These are phyloP conservation scores for Flexamia atlantica DNA, from an alignment of 2,888 invertebrate genomes.

Conservation along the genomic window DNA sequence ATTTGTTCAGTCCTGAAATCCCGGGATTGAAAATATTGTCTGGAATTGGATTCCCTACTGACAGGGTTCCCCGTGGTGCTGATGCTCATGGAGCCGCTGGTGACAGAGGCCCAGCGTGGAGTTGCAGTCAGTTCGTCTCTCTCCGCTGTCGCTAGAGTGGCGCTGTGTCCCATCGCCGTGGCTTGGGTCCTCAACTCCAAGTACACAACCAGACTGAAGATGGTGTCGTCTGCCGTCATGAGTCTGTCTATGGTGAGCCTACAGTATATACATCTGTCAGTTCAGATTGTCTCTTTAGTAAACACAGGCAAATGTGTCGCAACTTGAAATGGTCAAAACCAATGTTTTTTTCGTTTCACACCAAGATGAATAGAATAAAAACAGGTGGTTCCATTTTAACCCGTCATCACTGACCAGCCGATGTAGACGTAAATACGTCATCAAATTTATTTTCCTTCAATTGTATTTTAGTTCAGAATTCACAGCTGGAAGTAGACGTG, in stretches of 20 bases:
- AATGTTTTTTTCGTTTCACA: no score
- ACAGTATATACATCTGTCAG: no score
- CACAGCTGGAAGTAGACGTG: no score
- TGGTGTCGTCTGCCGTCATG: not conserved
- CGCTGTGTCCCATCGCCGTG: not conserved
- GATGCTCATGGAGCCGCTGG: slow-evolving; percentile 24
- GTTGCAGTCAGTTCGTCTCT: not conserved
- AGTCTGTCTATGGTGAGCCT: not conserved
- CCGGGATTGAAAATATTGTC: not conserved
- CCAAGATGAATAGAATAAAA: no score
- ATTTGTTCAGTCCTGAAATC: not conserved
- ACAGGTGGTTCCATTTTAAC: no score
- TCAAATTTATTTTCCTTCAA: no score
- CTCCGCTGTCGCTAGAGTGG: not conserved
- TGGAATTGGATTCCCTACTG: not conserved
- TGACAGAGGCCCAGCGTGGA: not conserved
- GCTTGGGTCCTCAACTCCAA: not conserved
- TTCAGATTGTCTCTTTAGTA: no score
- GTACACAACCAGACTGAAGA: not conserved
- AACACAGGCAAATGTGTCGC: no score
- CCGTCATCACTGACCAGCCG: no score
- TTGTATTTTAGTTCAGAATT: no score
- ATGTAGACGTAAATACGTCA: no score
- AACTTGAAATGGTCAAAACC: no score
- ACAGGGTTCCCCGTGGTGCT: slow-evolving; percentile 11